phyloP scores from a whole-genome alignment of 2,888 invertebrate species.

The Brachyopa scutellaris region DNA sequence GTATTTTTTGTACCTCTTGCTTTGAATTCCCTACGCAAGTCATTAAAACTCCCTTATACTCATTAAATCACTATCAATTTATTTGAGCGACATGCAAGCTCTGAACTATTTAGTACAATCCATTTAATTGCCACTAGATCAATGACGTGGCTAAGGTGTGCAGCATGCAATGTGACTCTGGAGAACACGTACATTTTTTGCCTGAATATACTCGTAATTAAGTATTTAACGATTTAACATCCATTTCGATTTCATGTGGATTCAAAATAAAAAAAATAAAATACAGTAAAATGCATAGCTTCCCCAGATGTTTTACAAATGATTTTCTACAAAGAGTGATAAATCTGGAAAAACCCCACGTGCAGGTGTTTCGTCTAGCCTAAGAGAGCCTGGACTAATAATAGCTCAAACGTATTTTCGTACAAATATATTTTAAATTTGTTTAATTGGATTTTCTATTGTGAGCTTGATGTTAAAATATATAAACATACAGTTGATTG shows the following conservation, averaged over 20 bases:
- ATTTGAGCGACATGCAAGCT: neutral
- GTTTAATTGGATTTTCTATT: neutral
- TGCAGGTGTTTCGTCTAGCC: neutral
- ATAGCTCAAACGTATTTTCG: neutral
- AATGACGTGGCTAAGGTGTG: neutral
- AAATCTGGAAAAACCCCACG: neutral
- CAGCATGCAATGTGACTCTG: slow-evolving; percentile 18
- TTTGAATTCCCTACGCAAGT: neutral
- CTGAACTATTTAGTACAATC: neutral
- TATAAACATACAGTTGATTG: neutral
- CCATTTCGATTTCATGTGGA: neutral
- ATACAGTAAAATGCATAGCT: too few relatives aligned
- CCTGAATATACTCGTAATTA: neutral
- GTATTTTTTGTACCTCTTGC: too few relatives aligned
- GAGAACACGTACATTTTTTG: neutral
- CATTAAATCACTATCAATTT: neutral
- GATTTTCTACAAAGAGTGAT: neutral
- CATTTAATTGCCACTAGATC: neutral
- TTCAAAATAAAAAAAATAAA: neutral
- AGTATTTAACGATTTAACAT: neutral
- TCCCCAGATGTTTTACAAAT: neutral
- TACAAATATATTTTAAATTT: slow-evolving; percentile 9
- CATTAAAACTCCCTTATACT: neutral
- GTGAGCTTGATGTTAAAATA: neutral
- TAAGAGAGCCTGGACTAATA: neutral